Evolutionary conservation across 1,140 invertebrate genomes (phyloP), one percentile per base, ranked within the genome.

Genomic region (Octopus sinensis): DNA sequence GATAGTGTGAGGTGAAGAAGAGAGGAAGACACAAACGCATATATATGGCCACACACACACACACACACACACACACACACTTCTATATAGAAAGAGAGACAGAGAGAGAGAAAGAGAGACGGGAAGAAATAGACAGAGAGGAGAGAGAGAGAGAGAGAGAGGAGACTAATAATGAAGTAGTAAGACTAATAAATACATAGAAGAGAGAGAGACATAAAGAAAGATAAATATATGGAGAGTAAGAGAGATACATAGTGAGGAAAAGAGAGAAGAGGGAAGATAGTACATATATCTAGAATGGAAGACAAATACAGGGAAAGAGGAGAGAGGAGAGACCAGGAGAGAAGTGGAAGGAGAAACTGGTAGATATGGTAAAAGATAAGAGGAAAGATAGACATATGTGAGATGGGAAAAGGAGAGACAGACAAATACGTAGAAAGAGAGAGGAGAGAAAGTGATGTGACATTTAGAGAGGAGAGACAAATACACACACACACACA

Each of bases 221-320:
- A 2, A 53, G 53, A 51, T 1, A 76, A 51, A 53, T 23, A 51
- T n/a, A 80, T 17, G 23, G 52, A 54, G 68, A 76, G 17, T 2
- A 76, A 53, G 30, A n/a, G 23, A 71, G 6, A 43, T 2, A 43
- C 30, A 43, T 43, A 43, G 54, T 9, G 53, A n/a, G 17, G 51
- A 62, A 80, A 13, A 53, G 52, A 51, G 79, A 80, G 78, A 62
- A 80, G 78, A 62, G 78, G 78, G 79, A 77, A 78, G 4, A 76
- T 80, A 62, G 23, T 23, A 87, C 76, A 62, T 86, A 87, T 79
- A 83, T 76, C 1, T 85, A 84, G 12, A 43, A 43, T 43, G 30
- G 30, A 43, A 43, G 30, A 43, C 0, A 43, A 43, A 43, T 2
- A 43, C 30, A 43, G 9, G 68, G 7, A 54, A 73, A 53, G 7